A percentile compares a stretch with the other conserved stretches of the same genome.
These are phyloP conservation scores for Sinosuthora webbiana DNA, from an alignment of 2,113 vertebrate species.

Conservation along the genomic window DNA sequence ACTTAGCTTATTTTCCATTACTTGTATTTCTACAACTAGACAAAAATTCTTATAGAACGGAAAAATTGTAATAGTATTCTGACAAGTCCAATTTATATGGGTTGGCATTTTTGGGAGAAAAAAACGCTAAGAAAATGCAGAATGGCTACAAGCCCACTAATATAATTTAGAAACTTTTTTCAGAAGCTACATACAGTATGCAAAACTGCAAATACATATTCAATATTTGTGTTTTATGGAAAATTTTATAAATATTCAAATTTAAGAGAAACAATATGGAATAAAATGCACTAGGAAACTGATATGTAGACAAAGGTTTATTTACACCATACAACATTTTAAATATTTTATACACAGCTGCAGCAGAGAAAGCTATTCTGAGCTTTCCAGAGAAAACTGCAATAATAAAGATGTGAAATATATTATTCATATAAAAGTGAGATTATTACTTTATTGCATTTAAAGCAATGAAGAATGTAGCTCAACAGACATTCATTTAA, in stretches of 20 bases:
- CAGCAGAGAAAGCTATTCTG: conserved; percentile 97
- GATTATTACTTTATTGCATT: conserved; percentile 99
- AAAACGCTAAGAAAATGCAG: conserved; percentile 52
- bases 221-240: conserved; percentile 54
- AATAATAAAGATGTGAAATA: conserved; percentile 99
- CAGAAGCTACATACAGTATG: conserved; percentile 52
- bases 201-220: conserved; percentile 65
- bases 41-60: conserved; percentile 15
- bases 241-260: conserved; percentile 75
- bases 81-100: conserved; percentile 48
- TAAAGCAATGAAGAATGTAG: conserved; percentile 99
- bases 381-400: conserved; percentile 99
- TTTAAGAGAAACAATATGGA: conserved; percentile 79
- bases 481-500: conserved; percentile 99
- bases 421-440: conserved; percentile 99
- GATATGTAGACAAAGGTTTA: conserved; percentile 99
- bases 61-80: conserved; percentile 19
- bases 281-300: conserved; percentile 98
- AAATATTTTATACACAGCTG: conserved; percentile 99
- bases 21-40: conserved; percentile 17
- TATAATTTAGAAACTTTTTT: conserved; percentile 58
- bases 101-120: conserved; percentile 47
- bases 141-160: conserved; percentile 56
- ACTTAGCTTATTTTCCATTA: conserved; percentile 16
- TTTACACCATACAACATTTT: conserved; percentile 99